These are phyloP conservation scores for Pica pica DNA, from an alignment of 2,113 vertebrate genomes.

Conservation along the genomic window DNA sequence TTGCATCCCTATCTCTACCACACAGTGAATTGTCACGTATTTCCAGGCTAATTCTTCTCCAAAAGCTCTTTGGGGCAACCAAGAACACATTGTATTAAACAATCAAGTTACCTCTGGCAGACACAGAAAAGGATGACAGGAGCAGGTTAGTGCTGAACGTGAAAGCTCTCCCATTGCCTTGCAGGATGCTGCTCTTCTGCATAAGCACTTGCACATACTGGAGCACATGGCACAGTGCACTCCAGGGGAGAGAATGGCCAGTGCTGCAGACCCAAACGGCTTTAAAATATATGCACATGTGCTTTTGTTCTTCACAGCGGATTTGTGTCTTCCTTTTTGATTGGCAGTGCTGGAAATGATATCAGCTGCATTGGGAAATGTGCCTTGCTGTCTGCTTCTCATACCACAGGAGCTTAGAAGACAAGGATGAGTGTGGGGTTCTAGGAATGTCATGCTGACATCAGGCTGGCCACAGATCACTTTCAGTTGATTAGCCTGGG, in stretches of 20 bases:
- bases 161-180: not conserved
- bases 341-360: not conserved
- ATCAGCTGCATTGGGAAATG: not conserved
- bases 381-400: not conserved
- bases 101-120: not conserved
- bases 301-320: not conserved
- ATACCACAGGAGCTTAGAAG: not conserved
- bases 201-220: not conserved
- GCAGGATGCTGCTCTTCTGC: not conserved
- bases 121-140: not conserved
- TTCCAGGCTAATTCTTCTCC: not conserved
- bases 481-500: not conserved
- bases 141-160: not conserved
- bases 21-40: not conserved
- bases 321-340: not conserved
- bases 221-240: accelerated
- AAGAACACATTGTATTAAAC: not conserved
- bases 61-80: not conserved
- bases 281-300: not conserved
- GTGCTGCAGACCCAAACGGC: not conserved
- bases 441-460: not conserved
- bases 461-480: not conserved
- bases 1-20: not conserved
- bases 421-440: not conserved
- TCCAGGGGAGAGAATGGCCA: not conserved